Base-by-base conservation (phyloP, 1,140 invertebrate genomes). In the Eupristina koningsbergeri region DNA sequence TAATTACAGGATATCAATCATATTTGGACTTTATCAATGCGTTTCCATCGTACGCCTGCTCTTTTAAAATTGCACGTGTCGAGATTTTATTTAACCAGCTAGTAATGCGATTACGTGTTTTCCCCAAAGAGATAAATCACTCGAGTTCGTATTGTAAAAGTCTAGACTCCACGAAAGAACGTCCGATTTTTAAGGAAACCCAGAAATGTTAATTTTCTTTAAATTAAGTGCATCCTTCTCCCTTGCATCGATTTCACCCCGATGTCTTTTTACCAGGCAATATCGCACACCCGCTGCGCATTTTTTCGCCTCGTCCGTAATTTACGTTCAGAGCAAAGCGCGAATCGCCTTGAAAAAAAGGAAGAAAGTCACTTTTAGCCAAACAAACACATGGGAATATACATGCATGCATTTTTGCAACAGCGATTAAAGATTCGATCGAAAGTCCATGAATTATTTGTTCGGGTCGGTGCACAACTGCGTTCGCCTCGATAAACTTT, bases 361-460 rank as follows among this genome's bases (percentile, higher is more conserved):
- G 0, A 22, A 63, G 45, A 45, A 41, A 17, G 0, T 19, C 34
- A 41, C 1, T 61, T 76, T 11, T 45, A 31, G 39, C 41, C 17
- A 47, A 13, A 22, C 41, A 7, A 3, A 53, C 31, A 31, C 50
- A n/a, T 6, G 31, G 31, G 47, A 50, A 17, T 17, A 50, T 50
- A 8, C 2, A 50, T 17, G 13, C 47, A 17, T 50, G n/a, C n/a
- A 50, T 50, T 50, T 87, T 84, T 26, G 41, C n/a, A 82, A 83
- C 86, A 85, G 88, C 89, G 88, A 85, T 69, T 64, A 76, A 71
- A 78, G 85, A 86, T 87, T 85, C 79, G 80, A 89, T 85, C 87
- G 83, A 86, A 79, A 83, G 85, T 85, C 87, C 85, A 88, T 89
- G 86, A 89, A 89, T 87, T 85, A 83, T 87, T 86, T 87, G 86